phyloP scores from a whole-genome alignment of 2,113 vertebrate species.

The Macquaria ambigua region DNA sequence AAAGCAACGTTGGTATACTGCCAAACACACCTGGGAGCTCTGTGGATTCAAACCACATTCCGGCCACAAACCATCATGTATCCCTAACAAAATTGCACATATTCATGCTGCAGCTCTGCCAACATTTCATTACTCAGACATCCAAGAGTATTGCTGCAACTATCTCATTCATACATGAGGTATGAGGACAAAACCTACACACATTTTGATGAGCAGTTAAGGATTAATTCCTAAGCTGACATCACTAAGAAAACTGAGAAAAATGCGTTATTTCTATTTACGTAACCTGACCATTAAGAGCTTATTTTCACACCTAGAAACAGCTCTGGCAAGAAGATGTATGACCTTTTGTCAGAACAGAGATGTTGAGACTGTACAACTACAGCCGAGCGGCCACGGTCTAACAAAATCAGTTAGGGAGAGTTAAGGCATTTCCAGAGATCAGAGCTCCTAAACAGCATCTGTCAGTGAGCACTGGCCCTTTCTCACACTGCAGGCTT shows the following conservation, averaged over 20 bases:
- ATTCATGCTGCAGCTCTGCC: background rate
- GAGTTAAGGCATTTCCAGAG: slow-evolving; percentile 23
- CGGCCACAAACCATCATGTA: background rate
- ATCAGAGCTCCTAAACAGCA: slow-evolving; percentile 29
- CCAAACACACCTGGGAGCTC: slow-evolving; percentile 6
- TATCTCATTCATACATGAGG: background rate
- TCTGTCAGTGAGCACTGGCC: slow-evolving; percentile 36
- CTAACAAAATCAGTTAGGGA: slow-evolving; percentile 32
- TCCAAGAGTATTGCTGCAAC: background rate
- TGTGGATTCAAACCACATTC: background rate
- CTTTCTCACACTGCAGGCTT: slow-evolving; percentile 75
- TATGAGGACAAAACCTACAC: background rate
- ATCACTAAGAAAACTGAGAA: background rate
- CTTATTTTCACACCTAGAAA: background rate
- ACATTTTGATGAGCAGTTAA: background rate
- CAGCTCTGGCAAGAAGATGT: slow-evolving; percentile 3
- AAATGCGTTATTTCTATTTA: background rate
- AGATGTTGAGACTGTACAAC: slow-evolving; percentile 12
- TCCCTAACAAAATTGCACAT: background rate
- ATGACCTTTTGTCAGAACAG: slow-evolving; percentile 10
- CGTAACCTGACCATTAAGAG: background rate
- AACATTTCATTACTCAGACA: background rate
- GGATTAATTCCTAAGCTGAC: background rate
- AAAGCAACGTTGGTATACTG: background rate
- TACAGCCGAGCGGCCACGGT: background rate